phyloP scores from a whole-genome alignment of 2,113 vertebrate species.

The Nannospalax galili region DNA sequence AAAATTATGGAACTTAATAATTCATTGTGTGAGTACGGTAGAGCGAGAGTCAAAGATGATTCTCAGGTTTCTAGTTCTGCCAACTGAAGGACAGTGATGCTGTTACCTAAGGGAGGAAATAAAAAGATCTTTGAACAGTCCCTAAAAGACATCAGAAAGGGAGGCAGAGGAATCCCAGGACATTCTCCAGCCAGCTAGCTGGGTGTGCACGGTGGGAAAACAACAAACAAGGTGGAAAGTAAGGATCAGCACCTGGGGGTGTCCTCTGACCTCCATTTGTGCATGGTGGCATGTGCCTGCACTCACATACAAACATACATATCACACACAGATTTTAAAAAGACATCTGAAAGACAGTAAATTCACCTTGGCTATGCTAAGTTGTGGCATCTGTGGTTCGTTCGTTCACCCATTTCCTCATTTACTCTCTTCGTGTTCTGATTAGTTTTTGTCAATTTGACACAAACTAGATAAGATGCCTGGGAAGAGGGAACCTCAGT shows the following conservation, averaged over 20 bases:
- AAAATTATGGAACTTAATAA: background rate
- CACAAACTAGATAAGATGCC: background rate
- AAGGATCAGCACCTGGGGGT: background rate
- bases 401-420: background rate
- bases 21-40: background rate
- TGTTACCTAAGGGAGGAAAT: background rate
- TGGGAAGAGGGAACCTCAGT: no score
- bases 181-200: no score
- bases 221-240: background rate
- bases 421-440: background rate
- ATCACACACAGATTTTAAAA: background rate
- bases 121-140: background rate
- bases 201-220: no score
- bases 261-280: background rate
- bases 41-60: background rate
- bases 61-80: conserved; percentile 45
- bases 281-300: background rate
- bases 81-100: background rate
- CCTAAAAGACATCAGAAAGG: no score
- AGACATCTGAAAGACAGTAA: background rate
- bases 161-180: no score
- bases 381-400: background rate
- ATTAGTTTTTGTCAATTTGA: background rate
- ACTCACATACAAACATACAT: background rate
- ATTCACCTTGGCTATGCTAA: background rate